A percentile compares a stretch with the other conserved stretches of the same genome.
phyloP scores from a whole-genome alignment of 2,113 vertebrate species.

The Cebidichthys violaceus region DNA sequence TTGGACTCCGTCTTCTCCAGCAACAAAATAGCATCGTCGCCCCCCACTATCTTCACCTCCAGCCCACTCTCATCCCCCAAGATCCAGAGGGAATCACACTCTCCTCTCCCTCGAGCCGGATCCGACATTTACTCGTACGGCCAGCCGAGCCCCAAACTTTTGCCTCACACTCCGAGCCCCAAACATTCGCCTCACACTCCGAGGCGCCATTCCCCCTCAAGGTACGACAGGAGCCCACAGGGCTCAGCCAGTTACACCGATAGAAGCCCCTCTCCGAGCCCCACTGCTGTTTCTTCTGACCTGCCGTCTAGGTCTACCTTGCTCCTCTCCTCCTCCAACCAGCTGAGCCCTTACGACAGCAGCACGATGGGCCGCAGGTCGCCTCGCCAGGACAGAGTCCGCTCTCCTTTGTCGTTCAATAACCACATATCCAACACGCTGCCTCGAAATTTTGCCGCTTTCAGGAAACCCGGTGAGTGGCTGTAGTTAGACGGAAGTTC shows the following conservation, averaged over 20 bases:
- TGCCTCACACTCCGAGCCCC: conserved; percentile 49
- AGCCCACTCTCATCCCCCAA: conserved; percentile 51
- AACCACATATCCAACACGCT: conserved; percentile 63
- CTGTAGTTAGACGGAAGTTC: not conserved
- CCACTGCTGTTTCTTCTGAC: conserved; percentile 26
- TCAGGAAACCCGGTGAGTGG: conserved; percentile 71
- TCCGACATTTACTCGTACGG: conserved; percentile 37
- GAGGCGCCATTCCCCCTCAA: conserved; percentile 28
- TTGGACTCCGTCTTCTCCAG: conserved; percentile 44
- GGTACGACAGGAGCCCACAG: conserved; percentile 48
- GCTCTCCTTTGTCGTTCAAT: conserved; percentile 66
- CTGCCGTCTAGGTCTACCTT: not conserved
- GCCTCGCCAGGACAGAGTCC: conserved; percentile 65
- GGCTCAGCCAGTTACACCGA: conserved; percentile 58
- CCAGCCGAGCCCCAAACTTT: conserved; percentile 61
- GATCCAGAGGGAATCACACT: not conserved
- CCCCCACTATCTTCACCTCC: conserved; percentile 22
- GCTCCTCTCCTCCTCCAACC: conserved; percentile 10
- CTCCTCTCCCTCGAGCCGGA: not conserved
- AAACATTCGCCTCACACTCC: conserved; percentile 51
- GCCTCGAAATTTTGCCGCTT: conserved; percentile 67
- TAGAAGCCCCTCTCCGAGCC: conserved; percentile 14
- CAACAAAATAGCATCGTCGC: not conserved
- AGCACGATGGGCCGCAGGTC: conserved; percentile 63
- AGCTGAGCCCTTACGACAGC: conserved; percentile 57